These are phyloP conservation scores for Okapia johnstoni DNA, from an alignment of 2,113 vertebrate species.

Conservation along the genomic window DNA sequence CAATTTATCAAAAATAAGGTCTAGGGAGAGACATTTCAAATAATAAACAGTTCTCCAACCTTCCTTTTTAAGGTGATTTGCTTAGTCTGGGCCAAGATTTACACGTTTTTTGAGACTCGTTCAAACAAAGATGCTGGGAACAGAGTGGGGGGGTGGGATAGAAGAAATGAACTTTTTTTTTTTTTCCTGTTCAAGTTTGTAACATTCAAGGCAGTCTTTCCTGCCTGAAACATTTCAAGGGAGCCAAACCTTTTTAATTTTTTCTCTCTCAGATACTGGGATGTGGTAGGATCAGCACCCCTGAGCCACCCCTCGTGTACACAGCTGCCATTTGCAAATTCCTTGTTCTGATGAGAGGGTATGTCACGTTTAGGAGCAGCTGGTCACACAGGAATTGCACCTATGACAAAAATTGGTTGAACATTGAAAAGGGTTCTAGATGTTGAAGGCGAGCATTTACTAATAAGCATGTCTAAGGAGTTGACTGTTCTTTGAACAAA, in stretches of 20 bases:
- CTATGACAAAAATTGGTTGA: not conserved
- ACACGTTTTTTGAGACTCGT: constrained; percentile 30
- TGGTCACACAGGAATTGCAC: too few relatives aligned
- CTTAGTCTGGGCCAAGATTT: constrained; percentile 77
- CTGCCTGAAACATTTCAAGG: constrained; percentile 15
- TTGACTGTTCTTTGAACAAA: not conserved
- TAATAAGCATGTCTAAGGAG: not conserved
- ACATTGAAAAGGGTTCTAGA: not conserved
- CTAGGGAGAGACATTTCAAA: constrained; percentile 80
- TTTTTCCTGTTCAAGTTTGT: constrained; percentile 55
- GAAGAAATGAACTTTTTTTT: constrained; percentile 27
- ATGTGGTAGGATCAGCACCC: constrained; percentile 53
- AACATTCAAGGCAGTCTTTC: not conserved
- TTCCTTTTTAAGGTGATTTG: constrained; percentile 80
- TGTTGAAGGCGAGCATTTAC: not conserved
- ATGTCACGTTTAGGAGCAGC: rapidly evolving
- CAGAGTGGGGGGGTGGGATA: not conserved
- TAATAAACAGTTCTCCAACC: constrained; percentile 84
- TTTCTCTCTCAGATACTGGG: not conserved
- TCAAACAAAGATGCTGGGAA: constrained; percentile 56
- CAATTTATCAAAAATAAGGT: constrained; percentile 84
- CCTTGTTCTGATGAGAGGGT: not conserved
- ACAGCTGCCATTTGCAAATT: not conserved
- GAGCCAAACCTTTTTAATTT: constrained; percentile 14
- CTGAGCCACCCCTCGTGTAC: not conserved